Percentiles rank a stretch among this genome's conserved stretches.
Conservation (phyloP, 2,113 vertebrate genomes). For the Alligator sinensis region DNA sequence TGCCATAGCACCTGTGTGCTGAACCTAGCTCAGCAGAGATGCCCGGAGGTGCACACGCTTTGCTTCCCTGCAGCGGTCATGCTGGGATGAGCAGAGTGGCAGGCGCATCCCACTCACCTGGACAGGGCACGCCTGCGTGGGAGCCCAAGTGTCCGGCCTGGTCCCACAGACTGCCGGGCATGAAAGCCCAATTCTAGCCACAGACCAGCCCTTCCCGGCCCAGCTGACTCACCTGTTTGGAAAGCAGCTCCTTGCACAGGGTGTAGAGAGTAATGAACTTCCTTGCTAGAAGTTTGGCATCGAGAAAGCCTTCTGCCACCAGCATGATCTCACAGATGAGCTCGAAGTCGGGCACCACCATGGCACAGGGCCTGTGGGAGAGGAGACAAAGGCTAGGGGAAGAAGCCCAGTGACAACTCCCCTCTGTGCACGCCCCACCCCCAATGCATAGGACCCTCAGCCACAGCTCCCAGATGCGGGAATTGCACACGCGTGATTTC, state of each 20-base stretch:
- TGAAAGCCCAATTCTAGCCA: not conserved
- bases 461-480: not conserved
- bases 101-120: not conserved
- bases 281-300: constrained; percentile 79
- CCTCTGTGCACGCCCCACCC: fast-evolving
- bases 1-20: no score
- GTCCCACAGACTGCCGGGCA: not conserved
- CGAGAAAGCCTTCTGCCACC: constrained; percentile 82
- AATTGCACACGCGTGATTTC: fast-evolving
- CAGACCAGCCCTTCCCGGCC: not conserved
- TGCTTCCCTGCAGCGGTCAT: not conserved
- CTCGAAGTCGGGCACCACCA: constrained; percentile 83
- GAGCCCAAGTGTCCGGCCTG: not conserved
- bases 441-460: not conserved
- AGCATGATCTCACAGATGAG: constrained; percentile 86
- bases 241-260: constrained; percentile 81
- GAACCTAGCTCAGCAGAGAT: fast-evolving
- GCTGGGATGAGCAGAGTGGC: not conserved
- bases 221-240: constrained; percentile 75
- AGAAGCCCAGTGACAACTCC: not conserved
- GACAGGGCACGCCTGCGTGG: not conserved
- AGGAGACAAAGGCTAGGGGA: not conserved
- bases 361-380: constrained; percentile 78
- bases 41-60: not conserved
- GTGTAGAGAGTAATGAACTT: constrained; percentile 84